Base-by-base conservation (phyloP, 1,140 invertebrate species). In the Eubasilissa regina region DNA sequence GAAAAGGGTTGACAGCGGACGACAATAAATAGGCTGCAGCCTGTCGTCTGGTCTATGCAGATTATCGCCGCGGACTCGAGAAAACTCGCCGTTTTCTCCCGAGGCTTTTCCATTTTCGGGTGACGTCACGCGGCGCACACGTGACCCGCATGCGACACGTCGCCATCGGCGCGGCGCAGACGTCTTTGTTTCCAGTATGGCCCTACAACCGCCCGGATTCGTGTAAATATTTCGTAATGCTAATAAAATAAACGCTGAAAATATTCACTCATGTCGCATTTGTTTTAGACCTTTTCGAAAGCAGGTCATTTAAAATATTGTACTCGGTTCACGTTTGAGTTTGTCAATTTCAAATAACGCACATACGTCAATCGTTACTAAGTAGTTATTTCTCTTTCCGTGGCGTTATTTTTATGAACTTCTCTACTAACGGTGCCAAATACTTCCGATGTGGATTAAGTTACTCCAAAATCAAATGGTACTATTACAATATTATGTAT, bases 1-100 rank as follows among this genome's bases (percentile, higher is more conserved):
- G 25, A 58, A 9, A 17, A 19, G 70, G 70, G 51, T 55, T n/a
- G 70, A 56, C 70, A 73, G 12, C 35, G 72, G 72, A 58, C 4
- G n/a, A 56, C 25, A 58, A 58, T 75, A 75, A 75, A 75, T 75
- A 15, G 11, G 17, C 25, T 56, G 53, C 72, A 58, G 12, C 25
- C 53, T 21, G 19, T 45, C 51, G 15, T 66, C 62, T 10, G 25
- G 19, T 11, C 72, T 53, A 60, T 75, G 21, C 53, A 75, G 55
- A 53, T 72, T 72, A 51, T 25, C n/a, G 25, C 48, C 19, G 25
- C 4, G 7, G 15, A 53, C 25, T 51, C 1, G 10, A 60, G 56
- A 60, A 60, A 21, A 10, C 1, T 60, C 17, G n/a, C 19, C 17
- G 25, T 6, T 35, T 35, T 35, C 25, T 35, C 25, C 25, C 25